Base-by-base conservation (phyloP, 2,113 vertebrate genomes). In the Leuciscus idus region DNA sequence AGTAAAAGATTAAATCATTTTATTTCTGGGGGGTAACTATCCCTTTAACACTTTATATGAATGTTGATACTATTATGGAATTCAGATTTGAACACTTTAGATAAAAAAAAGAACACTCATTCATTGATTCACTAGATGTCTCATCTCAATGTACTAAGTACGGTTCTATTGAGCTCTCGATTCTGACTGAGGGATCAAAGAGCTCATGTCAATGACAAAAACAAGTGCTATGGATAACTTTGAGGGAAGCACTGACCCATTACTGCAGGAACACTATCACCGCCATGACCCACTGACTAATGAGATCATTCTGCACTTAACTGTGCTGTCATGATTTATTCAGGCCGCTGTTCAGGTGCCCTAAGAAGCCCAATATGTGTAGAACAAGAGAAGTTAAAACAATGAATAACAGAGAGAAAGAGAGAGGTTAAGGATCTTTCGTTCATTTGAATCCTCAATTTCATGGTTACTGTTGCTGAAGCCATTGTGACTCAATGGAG, bases 321-420 rank as follows among this genome's bases (percentile, higher is more conserved):
- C 33, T 82, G 26, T 52, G n/a, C 68, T 68, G 50, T 57, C 81
- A 55, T 83, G 48, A 83, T 73, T 73, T 83, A 83, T 83, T 73
- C 66, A 70, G 19, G 50, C 11, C 6, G 4, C 50, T n/a, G 19
- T 83, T 73, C 30, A 59, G 50, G 66, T 36, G 30, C 30, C 33
- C 48, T 59, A 48, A 68, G 80, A 68, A 59, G 52, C 30, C 68
- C 30, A 59, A 59, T 15, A 43, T 73, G 17, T 72, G 68, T 72
- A 72, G 4, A 55, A 57, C 66, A 59, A 57, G 50, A 26, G 21
- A 83, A 73, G 11, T 52, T 36, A 70, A 52, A 55, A 39, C 13
- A 73, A 73, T 82, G 80, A 83, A 83, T 50, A 50, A 70, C 64
- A 26, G 50, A 57, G 28, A 36, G 55, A 21, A 82, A 83, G 19